Evolutionary conservation across 2,888 invertebrate species (phyloP), one percentile per base, ranked within the genome.

Genomic region (Leuctra nigra): DNA sequence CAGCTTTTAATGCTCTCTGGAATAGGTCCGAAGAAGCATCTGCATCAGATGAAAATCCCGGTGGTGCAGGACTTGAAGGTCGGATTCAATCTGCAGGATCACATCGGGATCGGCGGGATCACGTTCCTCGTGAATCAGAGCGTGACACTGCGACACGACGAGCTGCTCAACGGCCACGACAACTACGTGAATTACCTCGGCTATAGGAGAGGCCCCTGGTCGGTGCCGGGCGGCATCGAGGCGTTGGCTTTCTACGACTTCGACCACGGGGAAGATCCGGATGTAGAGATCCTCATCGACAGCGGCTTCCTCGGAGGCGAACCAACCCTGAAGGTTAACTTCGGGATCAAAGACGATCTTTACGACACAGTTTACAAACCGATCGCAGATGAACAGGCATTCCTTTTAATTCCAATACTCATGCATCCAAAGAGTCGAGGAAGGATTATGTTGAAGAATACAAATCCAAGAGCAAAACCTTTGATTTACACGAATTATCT

Each of bases 1-100:
- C 86, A 90, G 68, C 67, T 91, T 6, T 71, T 91, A 18, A 83
- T 89, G 84, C 69, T 90, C 14, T 88, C 89, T 2, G 91, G 91
- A 2, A 78, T 90, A 7, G 86, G 86, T 1, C 84, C 84, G 0
- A 75, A 69, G 58, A 71, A 75, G 24, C 80, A 84, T 65, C 72
- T 86, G 52, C 72, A 75, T 59, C 70, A 77, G 1, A 66, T 78
- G 59, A 29, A 24, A 22, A 16, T 47, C 9, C 13, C 25, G 3
- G 25, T 47, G 3, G 25, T 80, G 0, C 73, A 75, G 65, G 77
- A 83, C 68, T 71, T 81, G 35, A 76, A 76, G 4, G 84, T 86
- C 0, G 87, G 87, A 2, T 75, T 80, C 59, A 82, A 84, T 65
- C 69, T 87, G 4, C 82, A 83, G 76, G 86, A 86, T 65, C 85